These are phyloP conservation scores for Busseola fusca DNA, from an alignment of 2,888 invertebrate species.

Conservation along the genomic window DNA sequence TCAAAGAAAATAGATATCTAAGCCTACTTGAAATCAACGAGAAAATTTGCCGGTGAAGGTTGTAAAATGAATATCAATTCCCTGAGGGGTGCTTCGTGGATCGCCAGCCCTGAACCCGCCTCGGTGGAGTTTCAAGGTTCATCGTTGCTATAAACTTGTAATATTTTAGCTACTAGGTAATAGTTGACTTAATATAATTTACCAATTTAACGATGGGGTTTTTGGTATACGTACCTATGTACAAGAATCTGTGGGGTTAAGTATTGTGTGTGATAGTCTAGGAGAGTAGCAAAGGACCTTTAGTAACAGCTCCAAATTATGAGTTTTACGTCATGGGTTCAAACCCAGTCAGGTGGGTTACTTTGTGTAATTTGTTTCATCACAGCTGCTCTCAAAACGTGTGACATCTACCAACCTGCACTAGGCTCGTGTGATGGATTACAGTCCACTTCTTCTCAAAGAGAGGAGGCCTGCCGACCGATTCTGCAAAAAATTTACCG, in stretches of 20 bases:
- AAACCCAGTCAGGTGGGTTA: not conserved
- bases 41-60: conserved; percentile 54
- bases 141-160: conserved; percentile 48
- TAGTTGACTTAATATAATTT: conserved; percentile 22
- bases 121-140: conserved; percentile 52
- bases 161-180: conserved; percentile 40
- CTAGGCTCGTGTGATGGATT: too few relatives aligned
- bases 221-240: not conserved
- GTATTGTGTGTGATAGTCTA: not conserved
- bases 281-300: not conserved
- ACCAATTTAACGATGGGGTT: conserved; percentile 3
- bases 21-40: conserved; percentile 41
- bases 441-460: too few relatives aligned
- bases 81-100: conserved; percentile 51
- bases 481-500: too few relatives aligned
- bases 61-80: conserved; percentile 62
- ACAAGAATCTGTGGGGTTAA: not conserved
- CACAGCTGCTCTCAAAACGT: not conserved
- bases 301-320: too few relatives aligned
- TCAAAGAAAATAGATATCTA: conserved; percentile 41
- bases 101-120: conserved; percentile 51
- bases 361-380: not conserved
- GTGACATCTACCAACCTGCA: too few relatives aligned
- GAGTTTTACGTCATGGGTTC: too few relatives aligned
- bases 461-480: too few relatives aligned